Evolutionary conservation across 2,888 invertebrate species (phyloP), one percentile per base, ranked within the genome.

Genomic region (Amorpha juglandis): DNA sequence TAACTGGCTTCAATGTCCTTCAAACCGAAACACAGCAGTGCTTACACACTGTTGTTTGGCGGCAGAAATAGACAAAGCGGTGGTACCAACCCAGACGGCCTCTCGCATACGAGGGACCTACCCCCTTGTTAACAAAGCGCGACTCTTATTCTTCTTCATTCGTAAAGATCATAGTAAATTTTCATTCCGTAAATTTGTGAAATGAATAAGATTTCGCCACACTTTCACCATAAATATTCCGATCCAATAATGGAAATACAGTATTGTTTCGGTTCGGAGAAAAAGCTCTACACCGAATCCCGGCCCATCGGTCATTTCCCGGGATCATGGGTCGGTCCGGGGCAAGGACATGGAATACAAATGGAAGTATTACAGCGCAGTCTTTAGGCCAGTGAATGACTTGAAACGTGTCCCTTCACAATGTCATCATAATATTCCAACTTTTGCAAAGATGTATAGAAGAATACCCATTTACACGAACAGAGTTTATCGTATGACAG

Each of bases 301-400:
- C 58, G 42, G 58, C 42, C n/a, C 55, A 55, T 55, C 21, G 19
- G 42, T 58, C 58, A 42, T 63, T 63, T 48, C 48, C 63, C 63
- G 48, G 63, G 58, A 58, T 58, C 38, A 38, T 12, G n/a, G 35
- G 35, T 19, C 38, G 38, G 16, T 19, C 42, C 19, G 58, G 42
- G 19, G 9, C 8, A 21, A 38, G 52, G 45, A 45, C 11, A 21
- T 62, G 51, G 65, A 65, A 62, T 65, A 65, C 65, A 65, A 65
- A 65, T 65, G 42, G 27, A 16, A 19, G 42, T 27, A 62, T 65
- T 62, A 51, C 21, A 65, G 19, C 6, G 16, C 11, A 42, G 58
- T 62, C 65, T 51, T 51, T 50, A 65, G 58, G 62, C 21, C 42
- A 48, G 58, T 27, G 12, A 27, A 53, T 64, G 64, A 64, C 55